Evolutionary conservation across 2,797 vertebrate genomes (phyloP).

Genomic region (Clarias fuscus): DNA sequence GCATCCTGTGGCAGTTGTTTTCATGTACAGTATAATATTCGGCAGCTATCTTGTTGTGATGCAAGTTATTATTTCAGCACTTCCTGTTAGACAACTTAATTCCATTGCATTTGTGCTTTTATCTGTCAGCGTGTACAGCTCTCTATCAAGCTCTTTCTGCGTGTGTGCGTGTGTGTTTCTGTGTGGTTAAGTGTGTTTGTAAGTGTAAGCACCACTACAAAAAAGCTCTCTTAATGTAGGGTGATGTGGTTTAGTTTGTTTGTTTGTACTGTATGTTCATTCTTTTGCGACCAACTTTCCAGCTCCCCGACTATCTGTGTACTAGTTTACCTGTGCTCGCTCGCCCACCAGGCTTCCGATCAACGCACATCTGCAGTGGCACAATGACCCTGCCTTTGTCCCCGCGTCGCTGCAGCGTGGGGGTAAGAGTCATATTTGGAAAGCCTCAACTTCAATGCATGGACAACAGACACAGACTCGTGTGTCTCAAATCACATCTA

Average conservation of each 20-base stretch:
- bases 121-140: slow-evolving; percentile 23
- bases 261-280: slow-evolving; percentile 23
- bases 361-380: slow-evolving; percentile 67
- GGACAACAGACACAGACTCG: not conserved
- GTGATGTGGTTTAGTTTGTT: slow-evolving; percentile 17
- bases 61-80: slow-evolving; percentile 17
- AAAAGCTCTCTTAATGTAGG: not conserved
- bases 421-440: slow-evolving; percentile 72
- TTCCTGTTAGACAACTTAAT: not conserved
- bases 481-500: not conserved
- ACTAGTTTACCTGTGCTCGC: slow-evolving; percentile 80
- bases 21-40: not conserved
- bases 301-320: slow-evolving; percentile 82
- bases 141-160: not conserved
- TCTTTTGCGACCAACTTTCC: slow-evolving; percentile 58
- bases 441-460: not conserved
- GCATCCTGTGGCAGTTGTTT: not conserved
- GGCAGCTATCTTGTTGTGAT: not conserved
- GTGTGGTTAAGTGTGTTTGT: not conserved
- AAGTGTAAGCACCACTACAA: not conserved
- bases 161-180: not conserved
- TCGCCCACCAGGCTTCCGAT: slow-evolving; percentile 71
- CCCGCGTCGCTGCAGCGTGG: slow-evolving; percentile 79
- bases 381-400: slow-evolving; percentile 73
- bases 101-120: slow-evolving; percentile 3